phyloP scores from a whole-genome alignment of 2,113 vertebrate genomes.

The Calidris pygmaea region DNA sequence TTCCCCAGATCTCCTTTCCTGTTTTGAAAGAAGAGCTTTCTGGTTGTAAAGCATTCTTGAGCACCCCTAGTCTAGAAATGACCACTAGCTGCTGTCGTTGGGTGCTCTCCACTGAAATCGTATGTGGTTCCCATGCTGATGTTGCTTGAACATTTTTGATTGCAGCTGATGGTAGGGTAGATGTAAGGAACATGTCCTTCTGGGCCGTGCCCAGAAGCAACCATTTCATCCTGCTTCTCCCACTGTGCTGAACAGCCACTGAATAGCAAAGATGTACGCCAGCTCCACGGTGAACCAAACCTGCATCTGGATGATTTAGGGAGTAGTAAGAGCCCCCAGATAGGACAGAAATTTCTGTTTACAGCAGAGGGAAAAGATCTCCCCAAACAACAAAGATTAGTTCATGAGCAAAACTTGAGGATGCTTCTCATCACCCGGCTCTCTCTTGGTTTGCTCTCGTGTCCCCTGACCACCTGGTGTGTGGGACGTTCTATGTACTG shows the following conservation, averaged over 20 bases:
- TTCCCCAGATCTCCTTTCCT: neutral
- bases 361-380: neutral
- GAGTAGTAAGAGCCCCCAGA: neutral
- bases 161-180: neutral
- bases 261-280: neutral
- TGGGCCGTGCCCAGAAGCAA: neutral
- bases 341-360: neutral
- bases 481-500: neutral
- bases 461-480: fast-evolving
- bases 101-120: neutral
- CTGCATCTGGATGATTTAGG: neutral
- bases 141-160: neutral
- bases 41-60: neutral
- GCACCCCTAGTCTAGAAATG: neutral
- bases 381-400: neutral
- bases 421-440: neutral
- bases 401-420: neutral
- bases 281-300: neutral
- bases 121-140: neutral
- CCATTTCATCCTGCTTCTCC: neutral
- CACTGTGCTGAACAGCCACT: neutral
- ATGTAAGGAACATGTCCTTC: neutral
- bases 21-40: neutral
- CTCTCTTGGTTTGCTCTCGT: neutral
- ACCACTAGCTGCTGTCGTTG: neutral